Conservation (phyloP, 92 coral and sea anemone genomes). For the Porites lobata region DNA sequence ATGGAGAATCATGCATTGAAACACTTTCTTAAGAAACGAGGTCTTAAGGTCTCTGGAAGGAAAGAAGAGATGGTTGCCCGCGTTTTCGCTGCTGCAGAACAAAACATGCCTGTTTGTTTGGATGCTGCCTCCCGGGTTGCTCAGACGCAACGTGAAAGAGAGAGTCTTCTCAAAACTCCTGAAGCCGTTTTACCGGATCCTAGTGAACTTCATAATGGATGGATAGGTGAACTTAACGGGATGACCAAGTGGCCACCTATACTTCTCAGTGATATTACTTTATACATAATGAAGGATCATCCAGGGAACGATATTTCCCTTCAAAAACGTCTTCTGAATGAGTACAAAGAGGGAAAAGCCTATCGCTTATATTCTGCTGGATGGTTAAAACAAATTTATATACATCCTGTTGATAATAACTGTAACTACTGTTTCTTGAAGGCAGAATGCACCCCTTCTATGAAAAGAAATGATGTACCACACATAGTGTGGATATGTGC, state of each 20-base stretch:
- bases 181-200: constrained; percentile 41
- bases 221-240: constrained; percentile 45
- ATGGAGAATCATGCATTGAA: constrained; percentile 39
- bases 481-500: constrained; percentile 51
- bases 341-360: constrained; percentile 69
- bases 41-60: constrained; percentile 30
- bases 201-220: constrained; percentile 31
- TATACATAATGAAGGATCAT: constrained; percentile 55
- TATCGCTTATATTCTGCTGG: constrained; percentile 44
- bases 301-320: constrained; percentile 51
- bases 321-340: constrained; percentile 53
- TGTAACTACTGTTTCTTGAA: constrained; percentile 46
- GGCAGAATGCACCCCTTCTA: constrained; percentile 45
- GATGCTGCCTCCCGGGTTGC: constrained; percentile 34
- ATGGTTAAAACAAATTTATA: constrained; percentile 48
- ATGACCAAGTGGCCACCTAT: constrained; percentile 50
- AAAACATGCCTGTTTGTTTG: constrained; percentile 40
- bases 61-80: constrained; percentile 42
- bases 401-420: constrained; percentile 8
- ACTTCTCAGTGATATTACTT: constrained; percentile 49
- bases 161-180: constrained; percentile 35
- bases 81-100: constrained; percentile 49
- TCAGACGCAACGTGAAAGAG: constrained; percentile 44
- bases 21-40: constrained; percentile 24
- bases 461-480: constrained; percentile 48